A percentile compares a stretch with the other conserved stretches of the same genome.
Evolutionary conservation across 2,797 vertebrate species (phyloP).

Genomic region (Pristis pectinata): DNA sequence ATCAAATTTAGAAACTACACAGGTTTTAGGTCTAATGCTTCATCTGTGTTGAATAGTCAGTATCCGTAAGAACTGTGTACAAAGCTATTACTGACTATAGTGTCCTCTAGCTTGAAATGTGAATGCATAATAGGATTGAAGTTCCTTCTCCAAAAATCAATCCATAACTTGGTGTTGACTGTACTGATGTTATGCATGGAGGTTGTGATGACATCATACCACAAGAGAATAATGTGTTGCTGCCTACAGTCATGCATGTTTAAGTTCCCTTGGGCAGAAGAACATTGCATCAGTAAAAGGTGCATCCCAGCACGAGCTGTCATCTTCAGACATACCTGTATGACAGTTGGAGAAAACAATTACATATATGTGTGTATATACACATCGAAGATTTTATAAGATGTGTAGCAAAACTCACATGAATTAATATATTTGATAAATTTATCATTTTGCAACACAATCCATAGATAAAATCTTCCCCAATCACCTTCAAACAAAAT

Average conservation of each 20-base stretch:
- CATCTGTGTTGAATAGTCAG: not conserved
- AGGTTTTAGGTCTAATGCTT: not conserved
- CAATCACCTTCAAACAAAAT: not conserved
- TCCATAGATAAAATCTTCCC: not conserved
- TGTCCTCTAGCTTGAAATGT: not conserved
- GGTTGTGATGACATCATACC: not conserved
- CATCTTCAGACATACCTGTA: not conserved
- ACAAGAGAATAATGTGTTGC: not conserved
- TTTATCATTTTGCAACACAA: not conserved
- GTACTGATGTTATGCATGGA: not conserved
- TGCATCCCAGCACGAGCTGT: not conserved
- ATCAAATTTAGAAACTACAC: not conserved
- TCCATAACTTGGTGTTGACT: not conserved
- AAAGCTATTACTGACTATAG: not conserved
- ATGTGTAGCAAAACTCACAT: not conserved
- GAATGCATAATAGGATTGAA: not conserved
- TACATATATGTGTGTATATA: not conserved
- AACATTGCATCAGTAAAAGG: not conserved
- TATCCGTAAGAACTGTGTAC: not conserved
- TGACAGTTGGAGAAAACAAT: not conserved
- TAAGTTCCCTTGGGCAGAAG: not conserved
- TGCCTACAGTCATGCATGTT: not conserved
- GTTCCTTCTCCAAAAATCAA: not conserved
- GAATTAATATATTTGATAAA: not conserved
- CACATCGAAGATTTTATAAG: not conserved